Conservation (phyloP, 2,888 invertebrate genomes). For the Mongoloraphidia duomilia region DNA sequence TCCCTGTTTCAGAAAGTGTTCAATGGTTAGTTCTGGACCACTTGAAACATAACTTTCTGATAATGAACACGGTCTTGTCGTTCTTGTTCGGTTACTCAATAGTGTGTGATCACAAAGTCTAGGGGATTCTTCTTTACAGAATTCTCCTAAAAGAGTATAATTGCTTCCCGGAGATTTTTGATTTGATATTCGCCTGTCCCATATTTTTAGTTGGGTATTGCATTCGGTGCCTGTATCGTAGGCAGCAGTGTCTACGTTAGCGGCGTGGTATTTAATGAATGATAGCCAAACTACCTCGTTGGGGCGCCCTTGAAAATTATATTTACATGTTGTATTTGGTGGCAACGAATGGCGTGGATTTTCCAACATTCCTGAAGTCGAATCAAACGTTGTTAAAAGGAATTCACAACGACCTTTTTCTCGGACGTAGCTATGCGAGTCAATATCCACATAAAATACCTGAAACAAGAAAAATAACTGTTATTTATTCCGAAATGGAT, state of each 20-base stretch:
- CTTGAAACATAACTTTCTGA: slow-evolving; percentile 66
- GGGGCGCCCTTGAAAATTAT: slow-evolving; percentile 59
- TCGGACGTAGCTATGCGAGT: slow-evolving; percentile 59
- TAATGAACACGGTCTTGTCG: slow-evolving; percentile 53
- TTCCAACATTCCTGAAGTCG: slow-evolving; percentile 54
- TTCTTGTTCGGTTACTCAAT: slow-evolving; percentile 53
- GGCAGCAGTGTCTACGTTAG: slow-evolving; percentile 46
- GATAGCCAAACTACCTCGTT: slow-evolving; percentile 73
- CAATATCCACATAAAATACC: slow-evolving; percentile 61
- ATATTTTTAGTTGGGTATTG: slow-evolving; percentile 57
- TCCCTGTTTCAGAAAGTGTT: slow-evolving; percentile 63
- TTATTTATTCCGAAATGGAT: neutral
- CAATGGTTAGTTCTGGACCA: slow-evolving; percentile 58
- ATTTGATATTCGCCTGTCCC: slow-evolving; percentile 49
- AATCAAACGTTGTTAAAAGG: slow-evolving; percentile 58
- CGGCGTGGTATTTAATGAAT: slow-evolving; percentile 69
- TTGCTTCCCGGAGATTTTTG: slow-evolving; percentile 21
- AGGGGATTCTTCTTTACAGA: slow-evolving; percentile 63
- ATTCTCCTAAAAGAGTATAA: slow-evolving; percentile 53
- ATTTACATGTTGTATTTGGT: slow-evolving; percentile 69
- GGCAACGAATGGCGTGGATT: slow-evolving; percentile 66
- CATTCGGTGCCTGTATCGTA: slow-evolving; percentile 55
- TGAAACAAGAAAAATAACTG: slow-evolving; percentile 23
- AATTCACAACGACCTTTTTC: slow-evolving; percentile 63
- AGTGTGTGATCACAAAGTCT: slow-evolving; percentile 60